Evolutionary conservation across 2,113 vertebrate species (phyloP).

Genomic region (Alexandromys fortis): DNA sequence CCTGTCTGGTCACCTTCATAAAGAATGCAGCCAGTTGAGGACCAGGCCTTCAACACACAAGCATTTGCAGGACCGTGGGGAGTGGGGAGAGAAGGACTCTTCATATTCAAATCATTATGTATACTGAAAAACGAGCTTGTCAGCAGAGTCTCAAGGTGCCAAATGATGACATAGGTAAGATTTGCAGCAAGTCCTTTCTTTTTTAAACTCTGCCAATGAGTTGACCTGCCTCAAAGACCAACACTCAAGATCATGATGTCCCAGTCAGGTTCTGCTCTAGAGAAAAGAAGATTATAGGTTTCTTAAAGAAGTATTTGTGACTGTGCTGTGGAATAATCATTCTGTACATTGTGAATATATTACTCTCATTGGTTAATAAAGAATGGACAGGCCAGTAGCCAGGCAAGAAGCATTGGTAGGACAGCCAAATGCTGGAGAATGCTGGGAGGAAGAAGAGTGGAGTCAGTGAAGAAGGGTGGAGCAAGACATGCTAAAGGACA

Average conservation of each 20-base stretch:
- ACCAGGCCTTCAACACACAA: background rate
- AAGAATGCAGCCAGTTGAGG: background rate
- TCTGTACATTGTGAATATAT: no score
- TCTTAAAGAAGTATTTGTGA: background rate
- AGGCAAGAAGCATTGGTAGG: no score
- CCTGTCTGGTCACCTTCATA: background rate
- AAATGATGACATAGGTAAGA: background rate
- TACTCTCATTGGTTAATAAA: no score
- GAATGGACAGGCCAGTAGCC: no score
- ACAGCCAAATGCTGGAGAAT: no score
- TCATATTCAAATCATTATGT: background rate
- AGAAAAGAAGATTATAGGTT: background rate
- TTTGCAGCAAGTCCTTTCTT: background rate
- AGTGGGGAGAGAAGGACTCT: background rate
- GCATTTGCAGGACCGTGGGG: background rate
- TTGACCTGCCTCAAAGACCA: background rate
- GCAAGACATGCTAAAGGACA: no score
- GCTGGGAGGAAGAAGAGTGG: no score
- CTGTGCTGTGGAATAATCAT: no score
- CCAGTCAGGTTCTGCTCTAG: background rate
- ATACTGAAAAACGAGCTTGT: background rate
- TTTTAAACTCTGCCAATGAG: background rate
- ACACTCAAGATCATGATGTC: background rate
- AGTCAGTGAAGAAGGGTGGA: no score
- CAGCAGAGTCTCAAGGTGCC: background rate